Percentiles rank a stretch among this genome's conserved stretches.
phyloP scores from a whole-genome alignment of 2,113 vertebrate genomes.

The Hemichromis elongatus region DNA sequence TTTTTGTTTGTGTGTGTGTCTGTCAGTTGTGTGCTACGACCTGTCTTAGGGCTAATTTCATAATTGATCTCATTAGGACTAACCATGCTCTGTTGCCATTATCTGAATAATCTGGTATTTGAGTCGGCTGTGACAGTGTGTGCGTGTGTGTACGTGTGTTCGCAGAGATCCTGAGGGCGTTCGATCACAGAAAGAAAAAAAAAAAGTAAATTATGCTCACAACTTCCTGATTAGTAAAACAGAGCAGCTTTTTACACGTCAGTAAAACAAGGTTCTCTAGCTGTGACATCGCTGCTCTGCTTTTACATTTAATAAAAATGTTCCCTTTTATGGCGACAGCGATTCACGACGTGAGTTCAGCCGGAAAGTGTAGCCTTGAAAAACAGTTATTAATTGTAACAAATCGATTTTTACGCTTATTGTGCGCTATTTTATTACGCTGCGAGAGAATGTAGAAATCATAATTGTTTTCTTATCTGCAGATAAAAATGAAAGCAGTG shows the following conservation, averaged over 20 bases:
- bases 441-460: background rate
- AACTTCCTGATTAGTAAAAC: background rate
- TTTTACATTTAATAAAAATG: background rate
- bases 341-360: background rate
- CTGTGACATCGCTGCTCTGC: background rate
- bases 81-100: slow-evolving; percentile 45
- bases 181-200: slow-evolving; percentile 3
- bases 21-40: background rate
- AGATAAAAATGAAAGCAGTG: background rate
- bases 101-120: slow-evolving; percentile 62
- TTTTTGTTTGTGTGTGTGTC: background rate
- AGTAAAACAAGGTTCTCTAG: background rate
- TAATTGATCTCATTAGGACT: slow-evolving; percentile 55
- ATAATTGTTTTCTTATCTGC: background rate
- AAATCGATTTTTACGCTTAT: background rate
- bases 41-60: slow-evolving; percentile 41
- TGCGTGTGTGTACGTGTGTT: background rate
- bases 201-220: slow-evolving; percentile 21
- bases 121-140: background rate
- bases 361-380: background rate
- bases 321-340: background rate
- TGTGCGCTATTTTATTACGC: background rate
- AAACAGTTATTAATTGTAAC: background rate
- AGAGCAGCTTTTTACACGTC: background rate
- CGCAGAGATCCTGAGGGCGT: background rate